Evolutionary conservation across 2,888 invertebrate genomes (phyloP), one percentile per base, ranked within the genome.

Genomic region (Thalpophila matura): DNA sequence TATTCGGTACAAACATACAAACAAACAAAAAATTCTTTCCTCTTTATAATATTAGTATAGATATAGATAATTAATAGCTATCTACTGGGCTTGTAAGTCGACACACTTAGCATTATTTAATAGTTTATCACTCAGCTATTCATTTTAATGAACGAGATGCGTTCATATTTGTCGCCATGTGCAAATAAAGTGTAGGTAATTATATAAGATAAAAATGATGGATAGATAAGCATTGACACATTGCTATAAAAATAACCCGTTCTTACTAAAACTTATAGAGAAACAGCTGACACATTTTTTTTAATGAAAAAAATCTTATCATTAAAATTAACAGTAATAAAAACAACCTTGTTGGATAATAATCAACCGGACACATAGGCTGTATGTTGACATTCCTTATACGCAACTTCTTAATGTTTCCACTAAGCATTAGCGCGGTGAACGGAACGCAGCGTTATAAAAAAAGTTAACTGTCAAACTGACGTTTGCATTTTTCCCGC

Each of bases 401-500:
- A 74, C 37, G 71, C 26, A 42, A 56, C 42, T 45, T 27, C 59
- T 61, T 76, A 74, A 79, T 76, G 69, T 63, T 62, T 60, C 73
- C 77, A 60, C 67, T 58, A 43, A 60, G 53, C 73, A 78, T 76
- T 78, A 79, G 59, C 70, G 49, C 53, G 35, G 37, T 38, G 54
- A 66, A 69, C 16, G 61, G 76, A 79, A 75, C 64, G 72, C 66
- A 60, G 64, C 31, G 31, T n/a, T 16, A 50, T 53, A 55, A 79
- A 73, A 77, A 78, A 79, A 73, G 55, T 24, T 64, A 76, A 79
- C 74, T 76, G 79, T 78, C 77, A 79, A 76, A 67, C 60, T 78
- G 77, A 79, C 63, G 77, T 79, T 79, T 79, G 67, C 74, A 76
- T 76, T 79, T 77, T 79, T 45, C 67, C 70, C 79, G 74, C 77